Evolutionary conservation across 2,888 invertebrate species (phyloP).

Genomic region (Melanophora roralis): DNA sequence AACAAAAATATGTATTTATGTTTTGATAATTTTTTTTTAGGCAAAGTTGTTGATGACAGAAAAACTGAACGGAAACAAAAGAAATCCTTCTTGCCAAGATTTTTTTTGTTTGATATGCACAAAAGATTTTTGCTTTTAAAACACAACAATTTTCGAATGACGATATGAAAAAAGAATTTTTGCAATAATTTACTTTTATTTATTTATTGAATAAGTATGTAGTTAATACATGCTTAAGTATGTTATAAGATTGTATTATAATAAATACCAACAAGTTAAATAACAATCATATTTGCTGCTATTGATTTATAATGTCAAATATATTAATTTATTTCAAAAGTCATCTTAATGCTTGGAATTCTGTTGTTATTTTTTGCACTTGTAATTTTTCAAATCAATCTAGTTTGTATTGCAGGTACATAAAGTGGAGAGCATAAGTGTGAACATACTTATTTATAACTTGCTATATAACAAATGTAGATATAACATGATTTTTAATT

Average conservation of each 20-base stretch:
- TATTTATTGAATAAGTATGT: not conserved
- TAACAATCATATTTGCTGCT: not conserved
- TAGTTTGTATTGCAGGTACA: not conserved
- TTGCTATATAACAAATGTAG: too few species aligned
- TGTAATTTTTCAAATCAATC: not conserved
- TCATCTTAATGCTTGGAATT: not conserved
- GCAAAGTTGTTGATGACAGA: too few species aligned
- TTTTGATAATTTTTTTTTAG: too few species aligned
- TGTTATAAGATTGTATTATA: not conserved
- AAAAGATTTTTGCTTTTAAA: too few species aligned
- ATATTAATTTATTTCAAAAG: not conserved
- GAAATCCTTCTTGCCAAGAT: too few species aligned
- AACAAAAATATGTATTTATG: too few species aligned
- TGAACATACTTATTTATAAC: too few species aligned
- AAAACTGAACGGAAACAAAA: too few species aligned
- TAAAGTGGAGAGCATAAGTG: too few species aligned
- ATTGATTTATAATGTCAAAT: constrained; percentile 6
- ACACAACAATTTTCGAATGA: too few species aligned
- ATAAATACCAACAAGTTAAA: not conserved
- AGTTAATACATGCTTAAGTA: not conserved
- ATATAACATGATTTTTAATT: too few species aligned
- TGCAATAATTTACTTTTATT: not conserved
- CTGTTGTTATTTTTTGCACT: not conserved
- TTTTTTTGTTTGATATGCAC: too few species aligned
- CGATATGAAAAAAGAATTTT: not conserved